Percentiles rank a stretch among this genome's conserved stretches.
Evolutionary conservation across 2,888 invertebrate genomes (phyloP).

Genomic region (Caenorhabditis auriculariae): DNA sequence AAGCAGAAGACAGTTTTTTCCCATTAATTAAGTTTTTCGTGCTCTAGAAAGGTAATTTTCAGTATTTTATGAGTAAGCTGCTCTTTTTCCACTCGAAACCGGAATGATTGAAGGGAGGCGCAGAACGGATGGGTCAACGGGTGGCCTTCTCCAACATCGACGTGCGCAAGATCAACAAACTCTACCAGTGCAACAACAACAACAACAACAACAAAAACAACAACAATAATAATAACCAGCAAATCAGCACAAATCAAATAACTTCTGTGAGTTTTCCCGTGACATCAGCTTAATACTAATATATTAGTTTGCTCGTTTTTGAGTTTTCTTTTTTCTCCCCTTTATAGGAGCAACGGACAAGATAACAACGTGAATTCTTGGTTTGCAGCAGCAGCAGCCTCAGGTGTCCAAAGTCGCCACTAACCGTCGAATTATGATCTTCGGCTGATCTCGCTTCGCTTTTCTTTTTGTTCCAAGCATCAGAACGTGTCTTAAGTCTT

Average conservation of each 20-base stretch:
- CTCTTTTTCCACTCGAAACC: neutral
- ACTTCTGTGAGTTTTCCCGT: neutral
- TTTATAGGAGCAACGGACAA: too few relatives aligned
- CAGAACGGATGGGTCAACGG: constrained; percentile 65
- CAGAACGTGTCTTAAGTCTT: too few relatives aligned
- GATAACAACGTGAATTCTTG: too few relatives aligned
- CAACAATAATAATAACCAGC: constrained; percentile 15
- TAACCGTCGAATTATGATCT: too few relatives aligned
- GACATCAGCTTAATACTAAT: constrained; percentile 5
- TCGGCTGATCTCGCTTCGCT: neutral
- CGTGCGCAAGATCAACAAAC: constrained; percentile 64
- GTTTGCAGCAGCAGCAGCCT: too few relatives aligned
- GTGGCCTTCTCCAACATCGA: constrained; percentile 64
- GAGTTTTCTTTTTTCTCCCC: too few relatives aligned
- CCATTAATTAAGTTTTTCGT: neutral
- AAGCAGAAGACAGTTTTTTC: too few relatives aligned
- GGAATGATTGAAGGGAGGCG: constrained; percentile 43
- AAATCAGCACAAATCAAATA: constrained; percentile 23
- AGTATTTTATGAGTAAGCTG: neutral
- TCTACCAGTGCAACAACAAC: constrained; percentile 62
- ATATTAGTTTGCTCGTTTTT: constrained; percentile 2
- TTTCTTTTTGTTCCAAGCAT: constrained; percentile 1
- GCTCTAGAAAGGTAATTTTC: neutral
- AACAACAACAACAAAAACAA: neutral
- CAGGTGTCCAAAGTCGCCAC: too few relatives aligned